phyloP scores from a whole-genome alignment of 2,888 invertebrate genomes.

The Anagyrus pseudococci region DNA sequence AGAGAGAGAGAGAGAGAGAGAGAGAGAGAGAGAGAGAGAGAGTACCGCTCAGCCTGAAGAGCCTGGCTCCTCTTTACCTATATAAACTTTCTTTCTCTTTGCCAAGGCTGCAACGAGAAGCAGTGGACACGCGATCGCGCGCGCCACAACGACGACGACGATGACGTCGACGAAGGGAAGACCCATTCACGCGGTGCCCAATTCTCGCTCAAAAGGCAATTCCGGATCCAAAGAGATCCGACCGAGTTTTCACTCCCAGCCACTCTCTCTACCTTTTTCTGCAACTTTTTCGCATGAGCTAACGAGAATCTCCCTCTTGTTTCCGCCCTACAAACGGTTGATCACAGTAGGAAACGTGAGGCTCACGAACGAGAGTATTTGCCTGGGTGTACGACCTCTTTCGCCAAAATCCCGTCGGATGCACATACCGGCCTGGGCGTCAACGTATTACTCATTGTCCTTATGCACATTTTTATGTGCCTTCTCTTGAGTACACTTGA shows the following conservation, averaged over 20 bases:
- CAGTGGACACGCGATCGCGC: too few relatives aligned
- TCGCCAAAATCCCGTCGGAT: not conserved
- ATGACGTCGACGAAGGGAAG: too few relatives aligned
- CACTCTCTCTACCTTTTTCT: too few relatives aligned
- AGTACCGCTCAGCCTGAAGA: not conserved
- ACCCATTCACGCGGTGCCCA: too few relatives aligned
- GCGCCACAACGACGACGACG: too few relatives aligned
- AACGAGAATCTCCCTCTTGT: too few relatives aligned
- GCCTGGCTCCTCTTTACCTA: slow-evolving; percentile 10
- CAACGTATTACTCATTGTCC: not conserved
- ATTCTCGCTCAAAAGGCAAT: too few relatives aligned
- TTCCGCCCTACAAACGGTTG: too few relatives aligned
- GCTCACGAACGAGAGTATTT: not conserved
- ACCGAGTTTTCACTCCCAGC: too few relatives aligned
- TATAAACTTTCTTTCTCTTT: slow-evolving; percentile 9
- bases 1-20: not conserved
- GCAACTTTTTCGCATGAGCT: too few relatives aligned
- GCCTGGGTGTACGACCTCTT: not conserved
- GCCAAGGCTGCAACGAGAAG: too few relatives aligned
- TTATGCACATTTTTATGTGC: slow-evolving; percentile 1
- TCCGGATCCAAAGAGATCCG: too few relatives aligned
- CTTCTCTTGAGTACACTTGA: not conserved
- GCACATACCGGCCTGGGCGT: not conserved
- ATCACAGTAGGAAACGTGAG: not conserved
- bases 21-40: not conserved